Evolutionary conservation across 2,113 vertebrate genomes (phyloP).

Genomic region (Panthera leo): DNA sequence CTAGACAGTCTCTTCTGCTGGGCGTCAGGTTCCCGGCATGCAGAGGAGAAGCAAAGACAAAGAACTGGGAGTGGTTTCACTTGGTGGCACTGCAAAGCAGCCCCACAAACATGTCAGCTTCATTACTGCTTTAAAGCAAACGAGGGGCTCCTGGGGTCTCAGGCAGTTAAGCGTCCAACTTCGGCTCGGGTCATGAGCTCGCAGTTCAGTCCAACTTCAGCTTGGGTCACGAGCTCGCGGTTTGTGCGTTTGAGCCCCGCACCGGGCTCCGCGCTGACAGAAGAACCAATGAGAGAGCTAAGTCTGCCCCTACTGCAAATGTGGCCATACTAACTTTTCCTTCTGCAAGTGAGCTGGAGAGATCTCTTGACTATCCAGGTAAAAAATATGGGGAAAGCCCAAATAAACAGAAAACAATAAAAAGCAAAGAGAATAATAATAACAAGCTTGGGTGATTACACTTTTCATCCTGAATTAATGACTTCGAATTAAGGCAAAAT

Average conservation of each 20-base stretch:
- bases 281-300: background rate
- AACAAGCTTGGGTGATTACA: background rate
- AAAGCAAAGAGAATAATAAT: background rate
- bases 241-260: no score
- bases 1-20: background rate
- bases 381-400: conserved; percentile 14
- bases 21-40: background rate
- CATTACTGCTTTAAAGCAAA: background rate
- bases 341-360: background rate
- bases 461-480: background rate
- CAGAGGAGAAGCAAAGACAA: background rate
- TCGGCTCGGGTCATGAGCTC: no score
- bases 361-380: background rate
- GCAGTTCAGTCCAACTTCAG: no score
- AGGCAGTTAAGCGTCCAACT: no score
- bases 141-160: no score
- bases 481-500: background rate
- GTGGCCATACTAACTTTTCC: background rate
- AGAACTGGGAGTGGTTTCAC: background rate
- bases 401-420: background rate
- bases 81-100: accelerated
- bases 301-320: background rate
- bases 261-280: no score
- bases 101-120: background rate
- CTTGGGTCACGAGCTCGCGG: no score